Evolutionary conservation across 2,797 vertebrate genomes (phyloP).

Genomic region (Leucoraja ocellata): DNA sequence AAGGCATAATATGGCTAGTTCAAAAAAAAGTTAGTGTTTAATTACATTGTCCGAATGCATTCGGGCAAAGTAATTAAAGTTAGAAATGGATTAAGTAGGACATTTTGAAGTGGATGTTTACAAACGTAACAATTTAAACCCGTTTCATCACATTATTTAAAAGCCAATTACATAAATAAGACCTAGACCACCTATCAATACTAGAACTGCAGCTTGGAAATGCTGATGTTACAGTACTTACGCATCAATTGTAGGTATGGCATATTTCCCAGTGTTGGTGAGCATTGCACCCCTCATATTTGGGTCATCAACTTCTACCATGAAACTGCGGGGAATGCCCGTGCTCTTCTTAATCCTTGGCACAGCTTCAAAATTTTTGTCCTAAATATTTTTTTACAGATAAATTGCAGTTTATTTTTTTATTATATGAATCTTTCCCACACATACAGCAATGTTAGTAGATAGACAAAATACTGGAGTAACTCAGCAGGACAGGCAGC

Average conservation of each 20-base stretch:
- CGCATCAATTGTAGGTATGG: constrained; percentile 91
- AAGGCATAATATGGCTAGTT: neutral
- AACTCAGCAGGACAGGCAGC: too few species aligned
- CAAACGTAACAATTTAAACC: neutral
- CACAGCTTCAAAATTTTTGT: constrained; percentile 80
- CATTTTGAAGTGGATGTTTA: neutral
- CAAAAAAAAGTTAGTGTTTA: too few species aligned
- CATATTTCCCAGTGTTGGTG: constrained; percentile 88
- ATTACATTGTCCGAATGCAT: too few species aligned
- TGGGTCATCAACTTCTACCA: constrained; percentile 94
- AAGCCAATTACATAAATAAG: neutral
- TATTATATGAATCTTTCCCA: neutral
- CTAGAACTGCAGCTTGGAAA: neutral
- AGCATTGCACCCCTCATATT: constrained; percentile 93
- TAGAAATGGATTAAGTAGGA: neutral
- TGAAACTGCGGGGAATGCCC: constrained; percentile 91
- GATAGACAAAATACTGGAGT: neutral
- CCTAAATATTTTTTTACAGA: constrained; percentile 55
- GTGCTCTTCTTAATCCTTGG: constrained; percentile 90
- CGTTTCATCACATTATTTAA: neutral
- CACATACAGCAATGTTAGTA: neutral
- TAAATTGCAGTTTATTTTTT: constrained; percentile 19
- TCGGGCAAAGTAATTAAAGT: too few species aligned
- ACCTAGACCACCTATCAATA: neutral
- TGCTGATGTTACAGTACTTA: constrained; percentile 57